A percentile compares a stretch with the other conserved stretches of the same genome.
phyloP scores from a whole-genome alignment of 2,888 invertebrate species.

The Exocentrus adspersus region DNA sequence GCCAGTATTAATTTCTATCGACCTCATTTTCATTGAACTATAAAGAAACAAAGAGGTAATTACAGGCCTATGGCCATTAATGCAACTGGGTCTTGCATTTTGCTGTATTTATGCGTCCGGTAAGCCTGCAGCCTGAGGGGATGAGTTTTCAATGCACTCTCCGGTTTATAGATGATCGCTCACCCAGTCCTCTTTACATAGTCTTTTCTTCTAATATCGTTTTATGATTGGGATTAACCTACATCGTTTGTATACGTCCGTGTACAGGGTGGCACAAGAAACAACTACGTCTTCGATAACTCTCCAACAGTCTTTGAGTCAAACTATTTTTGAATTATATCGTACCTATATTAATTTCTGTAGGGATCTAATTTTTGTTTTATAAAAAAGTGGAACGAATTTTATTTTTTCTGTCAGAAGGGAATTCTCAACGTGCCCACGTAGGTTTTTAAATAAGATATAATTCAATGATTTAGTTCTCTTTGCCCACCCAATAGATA shows the following conservation, averaged over 20 bases:
- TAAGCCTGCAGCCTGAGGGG: conserved; percentile 26
- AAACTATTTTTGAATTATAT: too few relatives aligned
- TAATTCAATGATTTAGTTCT: background rate
- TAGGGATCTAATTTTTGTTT: too few relatives aligned
- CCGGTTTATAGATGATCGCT: conserved; percentile 10
- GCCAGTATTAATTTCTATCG: conserved; percentile 47
- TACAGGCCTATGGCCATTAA: conserved; percentile 50
- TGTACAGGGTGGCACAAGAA: background rate
- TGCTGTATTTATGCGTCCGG: conserved; percentile 42
- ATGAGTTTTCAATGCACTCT: conserved; percentile 19
- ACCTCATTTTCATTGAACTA: conserved; percentile 55
- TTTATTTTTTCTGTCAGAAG: too few relatives aligned
- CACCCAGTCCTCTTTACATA: conserved; percentile 10
- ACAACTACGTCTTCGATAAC: background rate
- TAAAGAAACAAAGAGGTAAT: conserved; percentile 53
- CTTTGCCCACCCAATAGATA: background rate
- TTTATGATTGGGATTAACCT: conserved; percentile 21
- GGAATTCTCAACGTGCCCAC: too few relatives aligned
- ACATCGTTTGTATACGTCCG: background rate
- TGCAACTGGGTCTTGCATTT: conserved; percentile 51
- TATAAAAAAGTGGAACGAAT: too few relatives aligned
- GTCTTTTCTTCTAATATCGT: conserved; percentile 10
- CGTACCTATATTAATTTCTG: too few relatives aligned
- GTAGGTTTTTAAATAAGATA: too few relatives aligned
- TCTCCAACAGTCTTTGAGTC: too few relatives aligned